Percentiles rank a stretch among this genome's conserved stretches.
Conservation (phyloP, 2,113 vertebrate species). For the Pygoscelis antarcticus region DNA sequence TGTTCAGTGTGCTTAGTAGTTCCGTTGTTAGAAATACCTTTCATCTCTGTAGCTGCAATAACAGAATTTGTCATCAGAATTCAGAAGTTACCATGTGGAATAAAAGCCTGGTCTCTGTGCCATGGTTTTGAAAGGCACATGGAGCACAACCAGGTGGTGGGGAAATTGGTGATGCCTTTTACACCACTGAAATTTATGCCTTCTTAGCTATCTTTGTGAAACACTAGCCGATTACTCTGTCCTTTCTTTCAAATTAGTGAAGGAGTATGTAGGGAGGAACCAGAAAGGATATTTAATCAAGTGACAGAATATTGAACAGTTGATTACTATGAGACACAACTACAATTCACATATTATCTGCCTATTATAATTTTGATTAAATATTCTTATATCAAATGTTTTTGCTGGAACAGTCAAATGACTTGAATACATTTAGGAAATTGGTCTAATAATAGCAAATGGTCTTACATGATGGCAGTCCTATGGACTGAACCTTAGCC, state of each 20-base stretch:
- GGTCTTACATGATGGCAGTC: neutral
- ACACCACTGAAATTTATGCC: neutral
- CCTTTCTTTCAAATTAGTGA: conserved; percentile 1
- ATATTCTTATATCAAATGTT: neutral
- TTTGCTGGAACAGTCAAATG: neutral
- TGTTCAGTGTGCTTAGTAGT: neutral
- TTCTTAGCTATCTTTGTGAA: neutral
- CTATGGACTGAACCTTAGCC: neutral
- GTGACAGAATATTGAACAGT: neutral
- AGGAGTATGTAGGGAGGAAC: neutral
- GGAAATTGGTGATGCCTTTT: neutral
- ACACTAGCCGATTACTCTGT: neutral
- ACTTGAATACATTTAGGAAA: neutral
- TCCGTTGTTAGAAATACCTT: neutral
- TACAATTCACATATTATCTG: neutral
- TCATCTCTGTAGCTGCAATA: neutral
- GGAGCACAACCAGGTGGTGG: neutral
- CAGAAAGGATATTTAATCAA: conserved; percentile 14
- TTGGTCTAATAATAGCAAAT: neutral
- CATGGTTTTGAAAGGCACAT: neutral
- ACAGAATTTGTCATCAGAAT: neutral
- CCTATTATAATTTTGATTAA: conserved; percentile 7
- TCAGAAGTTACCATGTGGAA: neutral
- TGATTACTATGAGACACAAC: neutral
- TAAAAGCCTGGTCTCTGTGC: neutral